Base-by-base conservation (phyloP, 2,888 invertebrate genomes). In the Lathronympha strigana region DNA sequence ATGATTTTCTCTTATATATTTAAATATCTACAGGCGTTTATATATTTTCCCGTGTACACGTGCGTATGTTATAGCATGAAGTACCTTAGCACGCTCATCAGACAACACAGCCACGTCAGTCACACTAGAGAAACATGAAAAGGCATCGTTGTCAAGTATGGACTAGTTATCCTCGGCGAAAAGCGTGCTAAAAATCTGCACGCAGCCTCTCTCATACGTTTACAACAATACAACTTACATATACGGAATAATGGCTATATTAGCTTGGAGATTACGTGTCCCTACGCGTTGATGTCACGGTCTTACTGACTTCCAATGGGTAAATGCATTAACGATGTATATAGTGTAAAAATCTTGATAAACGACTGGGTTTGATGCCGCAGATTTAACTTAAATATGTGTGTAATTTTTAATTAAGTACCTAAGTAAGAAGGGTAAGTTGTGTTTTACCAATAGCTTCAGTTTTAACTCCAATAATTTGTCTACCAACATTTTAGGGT, bases 141-240 rank as follows among this genome's bases (percentile, higher is more conserved):
- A 78, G 68, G 70, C 47, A 50, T 40, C 38, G 21, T 43, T 58
- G 43, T 58, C 50, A 21, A 51, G 51, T 70, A 74, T 67, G 57
- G 69, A 80, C 79, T 67, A 31, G 84, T 82, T 83, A 75, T 79
- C 81, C 79, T 83, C 79, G 78, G 73, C 70, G 73, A 79, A 79
- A 76, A 77, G 74, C 71, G 73, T 53, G 72, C 74, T 76, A 74
- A 79, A 80, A 79, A 72, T 71, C 36, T 15, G 33, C 25, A 38
- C 47, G 43, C 53, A 70, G 69, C 60, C 73, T 72, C 74, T 73
- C 72, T 71, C 69, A 71, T 74, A 43, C 43, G 25, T 13, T 21
- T 13, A 17, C 23, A 23, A 23, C 17, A 23, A 21, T 19, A 23
- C n/a, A 17, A 6, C 45, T 45, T 61, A 61, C 13, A 3, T 9